Evolutionary conservation across 37 sponge, comb jelly and placozoan species (phyloP).

Genomic region (Amphimedon queenslandica): DNA sequence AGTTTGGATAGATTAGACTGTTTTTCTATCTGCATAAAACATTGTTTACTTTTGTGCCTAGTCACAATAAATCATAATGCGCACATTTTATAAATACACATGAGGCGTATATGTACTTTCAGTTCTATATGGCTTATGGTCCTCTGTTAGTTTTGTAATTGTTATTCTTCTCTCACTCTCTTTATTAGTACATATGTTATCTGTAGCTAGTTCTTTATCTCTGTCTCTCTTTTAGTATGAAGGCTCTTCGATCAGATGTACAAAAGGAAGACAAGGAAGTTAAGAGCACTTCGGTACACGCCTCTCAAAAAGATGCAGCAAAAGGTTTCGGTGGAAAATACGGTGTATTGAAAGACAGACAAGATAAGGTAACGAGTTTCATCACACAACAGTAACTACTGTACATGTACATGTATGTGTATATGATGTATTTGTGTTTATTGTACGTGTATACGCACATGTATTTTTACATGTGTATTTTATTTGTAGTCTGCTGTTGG

Average conservation of each 20-base stretch:
- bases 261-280: slow-evolving; percentile 67
- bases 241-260: slow-evolving; percentile 60
- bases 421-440: neutral
- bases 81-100: too few relatives aligned
- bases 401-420: slow-evolving; percentile 10
- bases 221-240: slow-evolving; percentile 35
- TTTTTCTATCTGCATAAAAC: too few relatives aligned
- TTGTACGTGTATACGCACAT: neutral
- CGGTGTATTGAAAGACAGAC: slow-evolving; percentile 86
- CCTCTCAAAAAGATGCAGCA: slow-evolving; percentile 83
- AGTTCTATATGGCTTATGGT: too few relatives aligned
- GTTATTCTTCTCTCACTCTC: too few relatives aligned
- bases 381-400: neutral
- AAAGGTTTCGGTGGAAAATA: slow-evolving; percentile 93
- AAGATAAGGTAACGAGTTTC: slow-evolving; percentile 67
- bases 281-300: slow-evolving; percentile 65
- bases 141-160: too few relatives aligned
- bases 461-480: neutral
- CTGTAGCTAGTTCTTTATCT: too few relatives aligned
- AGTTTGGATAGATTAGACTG: too few relatives aligned
- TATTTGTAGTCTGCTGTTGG: slow-evolving; percentile 70
- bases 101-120: too few relatives aligned
- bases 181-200: too few relatives aligned
- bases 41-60: too few relatives aligned
- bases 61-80: too few relatives aligned